phyloP scores from a whole-genome alignment of 2,113 vertebrate genomes.

The Cephalopterus ornatus region DNA sequence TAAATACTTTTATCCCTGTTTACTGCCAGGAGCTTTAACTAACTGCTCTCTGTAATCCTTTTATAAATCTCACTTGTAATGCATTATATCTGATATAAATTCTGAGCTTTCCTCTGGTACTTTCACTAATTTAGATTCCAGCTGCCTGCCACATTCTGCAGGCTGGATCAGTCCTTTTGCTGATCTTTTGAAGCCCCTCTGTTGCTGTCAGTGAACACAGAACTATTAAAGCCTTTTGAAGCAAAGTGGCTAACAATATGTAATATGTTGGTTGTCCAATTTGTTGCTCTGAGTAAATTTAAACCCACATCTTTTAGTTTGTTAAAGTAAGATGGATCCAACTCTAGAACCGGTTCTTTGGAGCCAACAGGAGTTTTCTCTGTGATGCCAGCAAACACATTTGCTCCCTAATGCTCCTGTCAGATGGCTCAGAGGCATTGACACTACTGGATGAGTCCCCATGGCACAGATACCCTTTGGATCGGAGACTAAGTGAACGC shows the following conservation, averaged over 20 bases:
- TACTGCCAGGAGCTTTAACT: constrained; percentile 38
- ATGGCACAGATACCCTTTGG: not conserved
- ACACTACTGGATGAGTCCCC: not conserved
- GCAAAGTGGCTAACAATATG: not conserved
- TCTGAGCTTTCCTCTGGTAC: not conserved
- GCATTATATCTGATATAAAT: not conserved
- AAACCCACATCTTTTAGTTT: not conserved
- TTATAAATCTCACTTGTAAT: constrained; percentile 30
- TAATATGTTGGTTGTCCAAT: not conserved
- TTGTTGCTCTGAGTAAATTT: not conserved
- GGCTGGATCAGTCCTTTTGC: not conserved
- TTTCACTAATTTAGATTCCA: not conserved
- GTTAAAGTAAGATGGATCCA: not conserved
- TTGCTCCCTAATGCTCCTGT: not conserved
- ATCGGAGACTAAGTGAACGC: not conserved
- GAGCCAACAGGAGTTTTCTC: not conserved
- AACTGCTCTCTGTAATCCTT: constrained; percentile 44
- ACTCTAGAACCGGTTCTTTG: not conserved
- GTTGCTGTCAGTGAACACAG: not conserved
- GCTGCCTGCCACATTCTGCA: not conserved
- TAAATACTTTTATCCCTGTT: constrained; percentile 60
- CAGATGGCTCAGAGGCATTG: not conserved
- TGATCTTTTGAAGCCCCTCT: not conserved
- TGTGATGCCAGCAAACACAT: not conserved
- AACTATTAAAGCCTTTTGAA: not conserved